These are phyloP conservation scores for Hydraecia micacea DNA, from an alignment of 2,888 invertebrate genomes.

Conservation along the genomic window DNA sequence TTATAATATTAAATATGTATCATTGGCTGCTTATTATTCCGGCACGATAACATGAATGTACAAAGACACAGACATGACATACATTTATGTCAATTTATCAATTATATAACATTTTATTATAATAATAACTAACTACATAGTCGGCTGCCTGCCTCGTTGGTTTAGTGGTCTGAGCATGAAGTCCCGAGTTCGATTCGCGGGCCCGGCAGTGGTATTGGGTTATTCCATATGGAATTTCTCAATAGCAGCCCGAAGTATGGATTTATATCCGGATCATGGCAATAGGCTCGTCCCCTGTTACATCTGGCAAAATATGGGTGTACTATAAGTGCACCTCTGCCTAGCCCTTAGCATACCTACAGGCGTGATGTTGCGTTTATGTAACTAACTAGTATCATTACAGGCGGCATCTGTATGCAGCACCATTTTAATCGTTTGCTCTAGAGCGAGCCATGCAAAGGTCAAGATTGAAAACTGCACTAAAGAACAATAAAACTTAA, in stretches of 20 bases:
- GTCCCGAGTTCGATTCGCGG: no score
- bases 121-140: not conserved
- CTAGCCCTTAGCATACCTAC: no score
- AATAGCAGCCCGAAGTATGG: no score
- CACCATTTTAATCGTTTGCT: not conserved
- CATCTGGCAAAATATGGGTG: no score
- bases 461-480: conserved; percentile 9
- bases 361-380: no score
- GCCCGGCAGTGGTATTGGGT: no score
- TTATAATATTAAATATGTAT: not conserved
- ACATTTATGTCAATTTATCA: not conserved
- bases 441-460: not conserved
- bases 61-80: not conserved
- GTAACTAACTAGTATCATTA: not conserved
- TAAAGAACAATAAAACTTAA: not conserved
- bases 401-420: not conserved
- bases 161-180: no score
- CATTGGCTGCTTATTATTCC: not conserved
- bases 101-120: conserved; percentile 3
- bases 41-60: not conserved
- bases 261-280: no score
- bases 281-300: no score
- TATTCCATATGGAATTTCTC: no score
- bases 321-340: no score
- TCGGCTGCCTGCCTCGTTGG: no score